Evolutionary conservation across 2,113 vertebrate genomes (phyloP).

Genomic region (Lamprotornis superbus): DNA sequence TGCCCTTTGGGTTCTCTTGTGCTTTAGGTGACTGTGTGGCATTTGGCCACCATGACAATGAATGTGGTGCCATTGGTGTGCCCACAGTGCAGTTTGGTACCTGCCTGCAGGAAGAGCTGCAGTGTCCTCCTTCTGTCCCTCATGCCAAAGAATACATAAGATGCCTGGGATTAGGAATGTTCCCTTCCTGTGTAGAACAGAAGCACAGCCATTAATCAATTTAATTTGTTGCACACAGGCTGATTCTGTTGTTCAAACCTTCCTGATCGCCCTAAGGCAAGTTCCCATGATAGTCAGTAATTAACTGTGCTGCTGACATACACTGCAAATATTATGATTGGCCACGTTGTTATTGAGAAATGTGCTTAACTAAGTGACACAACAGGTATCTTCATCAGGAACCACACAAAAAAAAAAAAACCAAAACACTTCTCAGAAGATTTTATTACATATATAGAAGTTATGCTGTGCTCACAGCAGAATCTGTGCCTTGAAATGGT

Average conservation of each 20-base stretch:
- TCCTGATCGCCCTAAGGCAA: neutral
- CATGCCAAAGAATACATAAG: neutral
- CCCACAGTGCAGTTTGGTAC: neutral
- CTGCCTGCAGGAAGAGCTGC: neutral
- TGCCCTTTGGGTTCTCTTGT: neutral
- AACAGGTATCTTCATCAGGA: neutral
- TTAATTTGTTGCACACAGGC: neutral
- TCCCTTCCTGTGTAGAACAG: neutral
- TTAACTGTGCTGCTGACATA: neutral
- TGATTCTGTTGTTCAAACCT: neutral
- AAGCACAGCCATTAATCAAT: neutral
- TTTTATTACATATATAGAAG: neutral
- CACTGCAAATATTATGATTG: neutral
- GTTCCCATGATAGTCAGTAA: neutral
- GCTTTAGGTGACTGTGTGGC: neutral
- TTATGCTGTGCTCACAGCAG: neutral
- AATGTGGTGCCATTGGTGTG: neutral
- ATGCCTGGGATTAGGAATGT: neutral
- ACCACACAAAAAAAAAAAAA: neutral
- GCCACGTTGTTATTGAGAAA: neutral
- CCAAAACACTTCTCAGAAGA: neutral
- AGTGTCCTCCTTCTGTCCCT: neutral
- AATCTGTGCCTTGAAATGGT: neutral
- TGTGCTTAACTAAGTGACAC: neutral
- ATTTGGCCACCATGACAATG: neutral